Percentiles rank a stretch among this genome's conserved stretches.
Conservation (phyloP, 2,797 vertebrate species). For the Mico argentatus region DNA sequence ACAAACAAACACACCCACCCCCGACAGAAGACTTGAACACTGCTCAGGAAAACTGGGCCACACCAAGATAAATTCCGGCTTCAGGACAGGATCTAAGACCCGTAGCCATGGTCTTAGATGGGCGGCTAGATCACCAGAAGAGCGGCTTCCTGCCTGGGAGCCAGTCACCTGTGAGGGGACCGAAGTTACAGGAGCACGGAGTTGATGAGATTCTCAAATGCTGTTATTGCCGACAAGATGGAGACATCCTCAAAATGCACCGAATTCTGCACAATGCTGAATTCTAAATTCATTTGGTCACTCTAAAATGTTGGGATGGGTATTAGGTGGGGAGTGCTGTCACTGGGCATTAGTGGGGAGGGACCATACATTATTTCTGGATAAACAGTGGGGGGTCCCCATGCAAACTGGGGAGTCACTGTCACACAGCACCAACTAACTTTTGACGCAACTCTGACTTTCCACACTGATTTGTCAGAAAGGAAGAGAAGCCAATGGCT, state of each 20-base stretch:
- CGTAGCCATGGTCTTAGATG: not conserved
- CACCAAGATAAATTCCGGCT: not conserved
- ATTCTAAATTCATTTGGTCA: too few relatives aligned
- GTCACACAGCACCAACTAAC: not conserved
- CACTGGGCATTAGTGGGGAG: not conserved
- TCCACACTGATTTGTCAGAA: not conserved
- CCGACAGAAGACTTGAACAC: not conserved
- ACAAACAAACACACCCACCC: not conserved
- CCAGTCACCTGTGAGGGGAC: not conserved
- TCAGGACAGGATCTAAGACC: not conserved
- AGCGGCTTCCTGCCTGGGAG: not conserved
- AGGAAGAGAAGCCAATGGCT: not conserved
- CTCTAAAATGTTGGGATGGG: not conserved
- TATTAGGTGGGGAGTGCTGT: not conserved
- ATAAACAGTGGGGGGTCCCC: not conserved
- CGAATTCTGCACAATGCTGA: accelerated
- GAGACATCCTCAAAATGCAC: not conserved
- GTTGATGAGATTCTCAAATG: not conserved
- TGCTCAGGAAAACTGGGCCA: not conserved
- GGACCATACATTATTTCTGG: not conserved
- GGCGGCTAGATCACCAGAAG: not conserved
- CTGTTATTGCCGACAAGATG: not conserved
- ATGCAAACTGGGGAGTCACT: not conserved
- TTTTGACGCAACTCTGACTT: not conserved
- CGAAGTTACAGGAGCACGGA: not conserved